Base-by-base conservation (phyloP, 2,113 vertebrate species). In the Collichthys lucidus region DNA sequence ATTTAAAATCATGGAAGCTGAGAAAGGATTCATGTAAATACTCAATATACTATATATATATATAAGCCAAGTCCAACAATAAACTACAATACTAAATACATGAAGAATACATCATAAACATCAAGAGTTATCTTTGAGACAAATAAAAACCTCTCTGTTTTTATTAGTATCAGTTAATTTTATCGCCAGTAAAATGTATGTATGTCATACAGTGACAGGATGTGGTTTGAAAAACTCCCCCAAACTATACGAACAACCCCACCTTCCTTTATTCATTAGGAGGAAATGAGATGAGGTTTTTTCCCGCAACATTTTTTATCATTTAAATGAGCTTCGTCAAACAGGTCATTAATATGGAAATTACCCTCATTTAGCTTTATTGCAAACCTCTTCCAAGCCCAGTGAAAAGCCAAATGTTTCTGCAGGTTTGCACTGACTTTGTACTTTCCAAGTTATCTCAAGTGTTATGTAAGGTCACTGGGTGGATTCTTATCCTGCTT, bases 271-370 rank as follows among this genome's bases (percentile, higher is more conserved):
- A 40, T 74, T 74, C 69, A 79, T 70, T 52, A 59, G 19, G 61
- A 88, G 44, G 63, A 84, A 81, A 71, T 68, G 50, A 79, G 53
- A 60, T 26, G 26, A 26, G 26, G 26, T 26, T 26, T 26, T 26
- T 72, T 83, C 44, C 57, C 53, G 31, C 46, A 53, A 57, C 42
- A 68, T 80, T 80, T 83, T 69, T 69, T 72, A 85, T 71, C 40
- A 76, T 89, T 83, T 76, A 83, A 80, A 85, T 85, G 55, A 82
- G 76, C 44, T 62, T 88, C 69, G 70, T 82, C 72, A 84, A 72
- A 69, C 42, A 86, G 84, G 68, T 64, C 76, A 85, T 86, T 85
- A 66, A 82, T 77, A 86, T 80, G 73, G 75, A 80, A 85, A 88
- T 87, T 47, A 62, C 19, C 19, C 71, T 81, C 64, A 57, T 79